Base-by-base conservation (phyloP, 1,140 invertebrate genomes). In the Carposina sasakii region DNA sequence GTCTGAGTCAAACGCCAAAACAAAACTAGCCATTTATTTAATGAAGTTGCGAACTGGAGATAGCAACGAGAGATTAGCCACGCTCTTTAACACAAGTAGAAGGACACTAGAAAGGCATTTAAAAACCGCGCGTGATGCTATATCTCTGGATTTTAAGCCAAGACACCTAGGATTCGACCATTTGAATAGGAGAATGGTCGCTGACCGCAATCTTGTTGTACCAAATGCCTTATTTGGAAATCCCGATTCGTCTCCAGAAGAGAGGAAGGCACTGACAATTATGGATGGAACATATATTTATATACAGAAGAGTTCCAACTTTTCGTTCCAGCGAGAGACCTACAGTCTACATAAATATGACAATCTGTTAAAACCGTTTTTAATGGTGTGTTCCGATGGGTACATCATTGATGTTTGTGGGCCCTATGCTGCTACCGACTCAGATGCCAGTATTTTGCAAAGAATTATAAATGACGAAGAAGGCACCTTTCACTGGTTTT, bases 261-360 rank as follows among this genome's bases (percentile, higher is more conserved):
- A 39, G 9, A 39, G 36, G n/a, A 39, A 39, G 17, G 36, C 36
- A 19, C 9, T 39, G 3, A 39, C 17, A 3, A 39, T 39, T 8
- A 39, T 39, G 36, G 36, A 39, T 39, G 39, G 39, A 24, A 41
- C 39, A 24, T 41, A 41, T 24, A 41, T 41, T 41, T 41, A 41
- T 41, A 24, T 41, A 22, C 39, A 41, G 39, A 41, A 41, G 23
- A 41, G 39, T 22, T 24, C 20, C 10, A 41, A 41, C 13, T 41
- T 41, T 24, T 24, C 22, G 2, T 41, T 41, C 22, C 21, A 41
- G 13, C 20, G 39, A 41, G 20, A 24, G 20, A 23, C 20, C 3
- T 41, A 41, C 13, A 41, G 39, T 41, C 39, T 41, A 10, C 39
- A 41, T 15, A 41, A 23, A 24, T 41, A 23, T 13, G 13, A 15